A percentile compares a stretch with the other conserved stretches of the same genome.
phyloP scores from a whole-genome alignment of 1,140 invertebrate species.

The Papilio helenus region DNA sequence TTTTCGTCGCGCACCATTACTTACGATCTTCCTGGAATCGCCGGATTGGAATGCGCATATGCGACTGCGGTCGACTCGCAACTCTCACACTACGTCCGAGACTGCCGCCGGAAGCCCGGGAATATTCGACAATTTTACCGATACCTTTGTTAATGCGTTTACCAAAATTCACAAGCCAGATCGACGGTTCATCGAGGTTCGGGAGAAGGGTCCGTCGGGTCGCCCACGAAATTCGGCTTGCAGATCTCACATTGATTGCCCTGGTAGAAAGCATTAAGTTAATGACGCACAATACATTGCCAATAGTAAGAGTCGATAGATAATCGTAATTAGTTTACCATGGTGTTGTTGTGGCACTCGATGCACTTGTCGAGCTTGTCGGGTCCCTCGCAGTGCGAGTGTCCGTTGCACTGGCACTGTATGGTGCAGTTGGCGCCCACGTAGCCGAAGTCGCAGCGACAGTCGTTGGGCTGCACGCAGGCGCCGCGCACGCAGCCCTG shows the following conservation, averaged over 20 bases:
- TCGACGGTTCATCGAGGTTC: too few relatives aligned
- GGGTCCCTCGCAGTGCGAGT: conserved; percentile 94
- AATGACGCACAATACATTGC: not conserved
- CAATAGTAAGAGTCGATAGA: not conserved
- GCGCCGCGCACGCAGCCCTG: conserved; percentile 95
- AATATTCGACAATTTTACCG: too few relatives aligned
- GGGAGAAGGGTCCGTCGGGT: conserved; percentile 93
- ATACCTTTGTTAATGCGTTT: too few relatives aligned
- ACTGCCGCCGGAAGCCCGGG: too few relatives aligned
- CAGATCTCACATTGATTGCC: conserved; percentile 94
- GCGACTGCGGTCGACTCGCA: too few relatives aligned
- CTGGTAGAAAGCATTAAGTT: conserved; percentile 60
- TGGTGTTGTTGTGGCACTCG: conserved; percentile 96
- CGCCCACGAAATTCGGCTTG: conserved; percentile 94
- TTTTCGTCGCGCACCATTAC: too few relatives aligned
- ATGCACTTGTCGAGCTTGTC: conserved; percentile 92
- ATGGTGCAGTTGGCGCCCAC: conserved; percentile 97
- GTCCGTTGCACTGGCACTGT: conserved; percentile 97
- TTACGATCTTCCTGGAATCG: too few relatives aligned
- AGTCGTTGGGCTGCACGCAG: conserved; percentile 93
- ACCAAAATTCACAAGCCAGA: too few relatives aligned
- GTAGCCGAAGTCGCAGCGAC: conserved; percentile 96
- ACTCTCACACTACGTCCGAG: too few relatives aligned
- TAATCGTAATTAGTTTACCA: conserved; percentile 81
- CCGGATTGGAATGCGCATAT: too few relatives aligned